A percentile compares a stretch with the other conserved stretches of the same genome.
Evolutionary conservation across 2,888 invertebrate species (phyloP).

Genomic region (Fabriciana adippe): DNA sequence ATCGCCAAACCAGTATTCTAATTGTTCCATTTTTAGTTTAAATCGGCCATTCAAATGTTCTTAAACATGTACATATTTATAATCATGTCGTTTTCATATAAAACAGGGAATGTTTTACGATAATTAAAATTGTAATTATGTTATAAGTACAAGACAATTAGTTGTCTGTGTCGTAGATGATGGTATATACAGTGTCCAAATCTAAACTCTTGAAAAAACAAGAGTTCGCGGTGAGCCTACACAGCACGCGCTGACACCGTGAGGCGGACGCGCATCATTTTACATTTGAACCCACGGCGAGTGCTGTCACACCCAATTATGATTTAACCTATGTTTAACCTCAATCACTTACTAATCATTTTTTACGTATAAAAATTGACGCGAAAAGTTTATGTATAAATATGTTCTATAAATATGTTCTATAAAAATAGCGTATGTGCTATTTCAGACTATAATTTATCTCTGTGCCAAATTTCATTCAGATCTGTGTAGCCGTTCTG

Average conservation of each 20-base stretch:
- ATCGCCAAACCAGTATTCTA: too few relatives aligned
- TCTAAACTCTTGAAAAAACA: not conserved
- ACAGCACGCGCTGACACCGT: slow-evolving; percentile 57
- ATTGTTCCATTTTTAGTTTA: too few relatives aligned
- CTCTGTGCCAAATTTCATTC: too few relatives aligned
- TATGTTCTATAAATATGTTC: not conserved
- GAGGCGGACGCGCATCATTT: slow-evolving; percentile 52
- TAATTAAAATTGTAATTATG: too few relatives aligned
- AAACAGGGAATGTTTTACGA: too few relatives aligned
- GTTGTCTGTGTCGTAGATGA: not conserved
- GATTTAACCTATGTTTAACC: slow-evolving; percentile 73
- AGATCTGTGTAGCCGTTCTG: too few relatives aligned
- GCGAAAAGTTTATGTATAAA: slow-evolving; percentile 3
- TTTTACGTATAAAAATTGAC: slow-evolving; percentile 52
- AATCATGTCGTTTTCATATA: too few relatives aligned
- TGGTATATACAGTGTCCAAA: not conserved
- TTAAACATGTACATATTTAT: too few relatives aligned
- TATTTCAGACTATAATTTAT: too few relatives aligned
- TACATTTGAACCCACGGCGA: slow-evolving; percentile 53
- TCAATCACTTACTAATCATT: slow-evolving; percentile 65
- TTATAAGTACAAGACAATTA: too few relatives aligned
- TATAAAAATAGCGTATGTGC: too few relatives aligned
- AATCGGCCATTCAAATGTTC: too few relatives aligned
- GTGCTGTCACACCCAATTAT: slow-evolving; percentile 66
- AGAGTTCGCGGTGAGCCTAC: slow-evolving; percentile 39